phyloP scores from a whole-genome alignment of 2,888 invertebrate species.

The Myopa testacea region DNA sequence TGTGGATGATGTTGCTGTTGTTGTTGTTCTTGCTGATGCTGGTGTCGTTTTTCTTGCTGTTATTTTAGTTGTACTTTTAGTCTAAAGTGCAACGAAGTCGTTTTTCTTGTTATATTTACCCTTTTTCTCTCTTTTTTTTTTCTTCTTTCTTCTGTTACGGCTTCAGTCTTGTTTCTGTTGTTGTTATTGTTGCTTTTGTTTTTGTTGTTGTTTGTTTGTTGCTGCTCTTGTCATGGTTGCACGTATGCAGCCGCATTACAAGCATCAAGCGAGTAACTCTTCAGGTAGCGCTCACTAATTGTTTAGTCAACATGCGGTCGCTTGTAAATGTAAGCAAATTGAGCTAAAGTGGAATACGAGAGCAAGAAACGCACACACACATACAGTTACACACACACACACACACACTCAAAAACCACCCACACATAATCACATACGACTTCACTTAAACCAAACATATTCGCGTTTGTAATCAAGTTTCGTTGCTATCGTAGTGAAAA shows the following conservation, averaged over 20 bases:
- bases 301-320: constrained; percentile 60
- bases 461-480: too few species aligned
- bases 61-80: constrained; percentile 4
- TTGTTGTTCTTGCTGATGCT: constrained; percentile 30
- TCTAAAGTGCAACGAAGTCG: constrained; percentile 20
- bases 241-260: constrained; percentile 48
- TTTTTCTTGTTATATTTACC: background rate
- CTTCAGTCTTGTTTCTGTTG: background rate
- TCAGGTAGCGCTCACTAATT: constrained; percentile 50
- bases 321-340: constrained; percentile 46
- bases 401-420: constrained; percentile 4
- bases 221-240: constrained; percentile 9
- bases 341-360: constrained; percentile 45
- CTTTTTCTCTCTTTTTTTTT: background rate
- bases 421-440: background rate
- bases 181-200: constrained; percentile 15
- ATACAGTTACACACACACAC: constrained; percentile 37
- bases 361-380: constrained; percentile 8
- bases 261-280: constrained; percentile 42
- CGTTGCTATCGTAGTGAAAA: too few species aligned
- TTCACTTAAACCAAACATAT: background rate
- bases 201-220: constrained; percentile 26
- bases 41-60: constrained; percentile 25
- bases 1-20: constrained; percentile 23
- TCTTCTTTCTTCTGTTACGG: background rate